phyloP scores from a whole-genome alignment of 2,113 vertebrate species.

The Datnioides undecimradiatus region DNA sequence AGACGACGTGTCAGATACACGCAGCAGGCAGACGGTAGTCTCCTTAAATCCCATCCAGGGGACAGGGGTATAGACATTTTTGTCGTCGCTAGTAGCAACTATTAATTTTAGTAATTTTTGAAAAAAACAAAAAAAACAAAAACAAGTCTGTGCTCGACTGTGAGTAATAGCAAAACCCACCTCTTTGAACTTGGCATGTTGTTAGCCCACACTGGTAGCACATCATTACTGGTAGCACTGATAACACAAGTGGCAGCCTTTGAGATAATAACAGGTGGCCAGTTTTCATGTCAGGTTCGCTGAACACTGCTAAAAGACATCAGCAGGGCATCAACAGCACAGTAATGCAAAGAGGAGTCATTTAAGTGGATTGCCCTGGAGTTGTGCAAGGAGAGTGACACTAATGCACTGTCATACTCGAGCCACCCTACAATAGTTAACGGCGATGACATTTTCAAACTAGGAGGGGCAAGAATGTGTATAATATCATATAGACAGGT shows the following conservation, averaged over 20 bases:
- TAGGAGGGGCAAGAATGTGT: neutral
- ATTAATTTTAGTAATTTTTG: too few relatives aligned
- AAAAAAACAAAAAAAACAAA: too few relatives aligned
- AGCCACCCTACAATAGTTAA: neutral
- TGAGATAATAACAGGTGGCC: neutral
- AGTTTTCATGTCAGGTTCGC: neutral
- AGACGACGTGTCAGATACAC: conserved; percentile 62
- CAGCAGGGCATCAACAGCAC: neutral
- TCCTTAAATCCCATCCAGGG: neutral
- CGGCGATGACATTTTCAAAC: neutral
- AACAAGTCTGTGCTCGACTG: neutral
- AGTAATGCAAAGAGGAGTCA: neutral
- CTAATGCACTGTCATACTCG: neutral
- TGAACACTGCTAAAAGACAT: neutral
- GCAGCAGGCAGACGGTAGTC: neutral
- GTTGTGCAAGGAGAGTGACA: neutral
- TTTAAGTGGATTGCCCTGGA: neutral
- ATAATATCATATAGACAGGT: neutral
- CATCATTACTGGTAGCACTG: conserved; percentile 7
- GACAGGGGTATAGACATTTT: neutral
- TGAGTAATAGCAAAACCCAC: too few relatives aligned
- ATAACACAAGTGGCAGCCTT: neutral
- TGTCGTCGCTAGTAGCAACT: neutral
- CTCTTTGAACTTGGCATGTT: neutral
- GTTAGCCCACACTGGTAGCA: conserved; percentile 3